These are phyloP conservation scores for Electrona antarctica DNA, from an alignment of 2,113 vertebrate genomes.

Conservation along the genomic window DNA sequence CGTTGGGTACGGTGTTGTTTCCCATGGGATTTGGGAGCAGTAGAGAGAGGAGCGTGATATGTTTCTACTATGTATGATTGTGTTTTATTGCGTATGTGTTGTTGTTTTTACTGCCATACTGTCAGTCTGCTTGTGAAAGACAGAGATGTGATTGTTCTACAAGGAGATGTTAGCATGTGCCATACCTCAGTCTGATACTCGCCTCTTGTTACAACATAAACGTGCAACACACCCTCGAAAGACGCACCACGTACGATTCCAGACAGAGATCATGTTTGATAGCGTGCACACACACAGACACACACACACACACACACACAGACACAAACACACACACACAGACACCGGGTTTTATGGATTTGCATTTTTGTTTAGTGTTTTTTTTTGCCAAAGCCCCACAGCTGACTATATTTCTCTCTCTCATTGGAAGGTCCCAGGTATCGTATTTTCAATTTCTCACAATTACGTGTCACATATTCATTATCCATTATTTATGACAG, in stretches of 20 bases:
- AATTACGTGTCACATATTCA: background rate
- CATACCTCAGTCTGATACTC: slow-evolving; percentile 21
- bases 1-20: too few relatives aligned
- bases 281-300: background rate
- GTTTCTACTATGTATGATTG: background rate
- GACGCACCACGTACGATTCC: too few relatives aligned
- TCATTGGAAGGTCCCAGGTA: slow-evolving; percentile 1
- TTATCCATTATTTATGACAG: background rate
- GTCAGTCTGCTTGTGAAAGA: slow-evolving; percentile 35
- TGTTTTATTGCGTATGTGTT: slow-evolving; percentile 11
- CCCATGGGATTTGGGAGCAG: too few relatives aligned
- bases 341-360: background rate
- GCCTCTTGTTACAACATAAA: slow-evolving; percentile 9
- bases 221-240: background rate
- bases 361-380: slow-evolving; percentile 4
- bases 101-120: slow-evolving; percentile 1
- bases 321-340: background rate
- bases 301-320: background rate
- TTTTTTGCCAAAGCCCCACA: background rate
- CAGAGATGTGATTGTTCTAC: slow-evolving; percentile 51
- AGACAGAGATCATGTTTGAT: background rate
- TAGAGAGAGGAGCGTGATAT: background rate
- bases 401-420: slow-evolving; percentile 17
- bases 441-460: background rate
- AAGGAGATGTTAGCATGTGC: slow-evolving; percentile 20